phyloP scores from a whole-genome alignment of 2,113 vertebrate genomes.

The Emydocephalus ijimae region DNA sequence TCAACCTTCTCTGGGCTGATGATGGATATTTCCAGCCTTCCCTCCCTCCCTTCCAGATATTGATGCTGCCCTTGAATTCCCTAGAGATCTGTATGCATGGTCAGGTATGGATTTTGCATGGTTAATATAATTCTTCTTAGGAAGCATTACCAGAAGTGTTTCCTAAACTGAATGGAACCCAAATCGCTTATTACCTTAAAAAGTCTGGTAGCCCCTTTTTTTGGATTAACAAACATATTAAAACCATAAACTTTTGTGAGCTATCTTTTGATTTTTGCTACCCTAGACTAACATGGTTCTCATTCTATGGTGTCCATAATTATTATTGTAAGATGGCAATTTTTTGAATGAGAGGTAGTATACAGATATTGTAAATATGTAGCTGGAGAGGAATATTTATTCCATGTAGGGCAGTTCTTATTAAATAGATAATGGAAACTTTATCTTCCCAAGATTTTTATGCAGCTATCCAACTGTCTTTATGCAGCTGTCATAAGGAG shows the following conservation, averaged over 20 bases:
- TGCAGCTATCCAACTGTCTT: not conserved
- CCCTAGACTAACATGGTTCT: not conserved
- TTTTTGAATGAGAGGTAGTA: not conserved
- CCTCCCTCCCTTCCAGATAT: not conserved
- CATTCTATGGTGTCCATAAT: not conserved
- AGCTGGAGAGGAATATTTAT: not conserved
- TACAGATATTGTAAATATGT: not conserved
- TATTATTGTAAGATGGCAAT: not conserved
- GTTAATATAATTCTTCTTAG: not conserved
- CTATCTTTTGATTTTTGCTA: not conserved
- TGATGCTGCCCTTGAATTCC: not conserved
- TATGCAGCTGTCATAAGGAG: not conserved
- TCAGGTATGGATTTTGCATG: not conserved
- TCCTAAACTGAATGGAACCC: not conserved
- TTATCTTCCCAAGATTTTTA: not conserved
- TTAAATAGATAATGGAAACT: not conserved
- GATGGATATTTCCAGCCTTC: not conserved
- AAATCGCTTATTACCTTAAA: not conserved
- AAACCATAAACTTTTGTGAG: not conserved
- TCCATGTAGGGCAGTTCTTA: not conserved
- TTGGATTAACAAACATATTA: not conserved
- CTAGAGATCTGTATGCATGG: not conserved
- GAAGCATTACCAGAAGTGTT: not conserved
- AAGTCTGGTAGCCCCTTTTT: not conserved
- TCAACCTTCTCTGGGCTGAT: not conserved